Evolutionary conservation across 1,140 invertebrate genomes (phyloP).

Genomic region (Triops cancriformis): DNA sequence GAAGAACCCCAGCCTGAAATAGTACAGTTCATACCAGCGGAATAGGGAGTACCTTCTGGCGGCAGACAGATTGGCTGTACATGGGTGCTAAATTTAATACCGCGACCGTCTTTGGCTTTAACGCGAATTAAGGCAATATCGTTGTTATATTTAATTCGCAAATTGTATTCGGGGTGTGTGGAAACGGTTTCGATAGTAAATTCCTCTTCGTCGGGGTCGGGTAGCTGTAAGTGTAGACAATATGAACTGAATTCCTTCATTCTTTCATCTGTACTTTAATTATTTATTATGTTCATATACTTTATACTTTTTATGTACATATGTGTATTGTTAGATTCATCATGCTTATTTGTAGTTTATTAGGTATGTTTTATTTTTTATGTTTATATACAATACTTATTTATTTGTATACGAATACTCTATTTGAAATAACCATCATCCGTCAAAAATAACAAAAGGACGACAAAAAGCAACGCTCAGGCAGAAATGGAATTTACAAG

Average conservation of each 20-base stretch:
- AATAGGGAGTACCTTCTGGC: slow-evolving; percentile 43
- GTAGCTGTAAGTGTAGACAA: slow-evolving; percentile 44
- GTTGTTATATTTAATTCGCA: slow-evolving; percentile 57
- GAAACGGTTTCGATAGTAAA: slow-evolving; percentile 58
- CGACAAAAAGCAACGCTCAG: no score
- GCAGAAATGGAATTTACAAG: no score
- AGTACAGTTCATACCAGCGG: slow-evolving; percentile 54
- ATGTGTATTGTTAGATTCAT: no score
- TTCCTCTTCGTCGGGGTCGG: slow-evolving; percentile 56
- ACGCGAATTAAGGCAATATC: slow-evolving; percentile 63
- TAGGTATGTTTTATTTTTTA: no score
- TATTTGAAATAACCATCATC: no score
- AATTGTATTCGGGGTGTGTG: slow-evolving; percentile 55
- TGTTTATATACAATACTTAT: slow-evolving; percentile 4
- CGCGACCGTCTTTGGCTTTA: slow-evolving; percentile 42
- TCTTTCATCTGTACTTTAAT: no score
- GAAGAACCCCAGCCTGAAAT: slow-evolving; percentile 71
- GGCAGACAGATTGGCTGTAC: slow-evolving; percentile 69
- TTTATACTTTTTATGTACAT: no score
- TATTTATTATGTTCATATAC: no score
- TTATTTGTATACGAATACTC: no score
- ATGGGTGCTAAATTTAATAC: slow-evolving; percentile 54
- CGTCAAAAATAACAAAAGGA: no score
- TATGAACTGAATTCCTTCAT: no score
- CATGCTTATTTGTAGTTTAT: no score